Percentiles rank a stretch among this genome's conserved stretches.
Conservation (phyloP, 2,797 vertebrate species). For the Siniperca scherzeri region DNA sequence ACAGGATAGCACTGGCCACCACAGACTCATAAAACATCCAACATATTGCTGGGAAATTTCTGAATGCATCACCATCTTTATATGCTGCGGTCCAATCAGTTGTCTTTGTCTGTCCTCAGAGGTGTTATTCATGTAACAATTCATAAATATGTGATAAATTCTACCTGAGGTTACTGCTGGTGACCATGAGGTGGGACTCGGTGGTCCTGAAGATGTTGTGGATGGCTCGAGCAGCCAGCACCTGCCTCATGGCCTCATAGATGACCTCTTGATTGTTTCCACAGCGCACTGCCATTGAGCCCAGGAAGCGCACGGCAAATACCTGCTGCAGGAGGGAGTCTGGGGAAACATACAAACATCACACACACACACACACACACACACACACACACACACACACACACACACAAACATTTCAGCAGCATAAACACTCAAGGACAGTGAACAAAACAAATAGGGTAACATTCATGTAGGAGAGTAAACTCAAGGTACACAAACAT, state of each 20-base stretch:
- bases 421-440: neutral
- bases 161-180: conserved; percentile 92
- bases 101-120: neutral
- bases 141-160: neutral
- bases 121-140: neutral
- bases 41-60: too few relatives aligned
- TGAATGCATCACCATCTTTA: too few relatives aligned
- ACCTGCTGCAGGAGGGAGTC: conserved; percentile 96
- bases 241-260: conserved; percentile 98
- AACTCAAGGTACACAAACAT: conserved; percentile 1
- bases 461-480: neutral
- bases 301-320: conserved; percentile 95
- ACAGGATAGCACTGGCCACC: too few relatives aligned
- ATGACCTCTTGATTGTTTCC: conserved; percentile 92
- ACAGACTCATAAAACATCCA: too few relatives aligned
- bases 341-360: conserved; percentile 64
- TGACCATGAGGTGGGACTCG: conserved; percentile 97
- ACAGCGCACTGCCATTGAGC: conserved; percentile 95
- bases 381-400: neutral
- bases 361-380: neutral
- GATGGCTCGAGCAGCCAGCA: conserved; percentile 95
- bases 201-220: conserved; percentile 98
- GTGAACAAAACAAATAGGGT: neutral
- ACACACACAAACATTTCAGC: neutral
- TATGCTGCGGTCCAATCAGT: neutral